A percentile compares a stretch with the other conserved stretches of the same genome.
phyloP scores from a whole-genome alignment of 2,888 invertebrate genomes.

The Busseola fusca region DNA sequence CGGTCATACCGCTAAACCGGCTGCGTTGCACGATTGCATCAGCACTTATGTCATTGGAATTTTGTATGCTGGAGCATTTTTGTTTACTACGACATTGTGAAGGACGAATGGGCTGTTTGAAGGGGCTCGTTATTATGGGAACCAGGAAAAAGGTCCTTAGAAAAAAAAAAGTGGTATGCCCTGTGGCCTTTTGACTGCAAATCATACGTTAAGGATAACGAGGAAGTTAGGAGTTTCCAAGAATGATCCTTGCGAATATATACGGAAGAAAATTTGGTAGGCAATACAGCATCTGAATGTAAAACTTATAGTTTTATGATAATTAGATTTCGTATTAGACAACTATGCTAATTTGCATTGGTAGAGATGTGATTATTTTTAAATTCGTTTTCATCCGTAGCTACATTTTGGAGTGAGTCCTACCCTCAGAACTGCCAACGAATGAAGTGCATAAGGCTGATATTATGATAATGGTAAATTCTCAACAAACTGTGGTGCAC shows the following conservation, averaged over 20 bases:
- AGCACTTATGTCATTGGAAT: slow-evolving; percentile 81
- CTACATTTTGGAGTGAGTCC: too few species aligned
- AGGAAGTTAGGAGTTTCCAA: not conserved
- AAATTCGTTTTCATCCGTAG: too few species aligned
- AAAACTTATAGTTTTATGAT: not conserved
- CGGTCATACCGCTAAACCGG: slow-evolving; percentile 69
- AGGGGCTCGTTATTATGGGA: not conserved
- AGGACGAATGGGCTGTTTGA: slow-evolving; percentile 71
- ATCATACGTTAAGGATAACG: not conserved
- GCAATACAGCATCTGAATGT: not conserved
- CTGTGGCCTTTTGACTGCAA: not conserved
- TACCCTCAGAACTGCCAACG: not conserved
- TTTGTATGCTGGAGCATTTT: slow-evolving; percentile 68
- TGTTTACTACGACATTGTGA: slow-evolving; percentile 73
- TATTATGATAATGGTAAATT: not conserved
- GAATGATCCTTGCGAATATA: not conserved
- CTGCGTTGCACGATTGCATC: slow-evolving; percentile 73
- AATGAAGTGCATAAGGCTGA: not conserved
- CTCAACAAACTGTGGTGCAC: not conserved
- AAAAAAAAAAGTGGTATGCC: not conserved
- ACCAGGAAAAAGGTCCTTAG: not conserved
- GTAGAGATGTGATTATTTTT: too few species aligned
- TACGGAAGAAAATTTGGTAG: not conserved
- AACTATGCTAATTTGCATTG: slow-evolving; percentile 22
- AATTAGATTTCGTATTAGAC: slow-evolving; percentile 1